Base-by-base conservation (phyloP, 2,113 vertebrate species). In the Hypomesus transpacificus region DNA sequence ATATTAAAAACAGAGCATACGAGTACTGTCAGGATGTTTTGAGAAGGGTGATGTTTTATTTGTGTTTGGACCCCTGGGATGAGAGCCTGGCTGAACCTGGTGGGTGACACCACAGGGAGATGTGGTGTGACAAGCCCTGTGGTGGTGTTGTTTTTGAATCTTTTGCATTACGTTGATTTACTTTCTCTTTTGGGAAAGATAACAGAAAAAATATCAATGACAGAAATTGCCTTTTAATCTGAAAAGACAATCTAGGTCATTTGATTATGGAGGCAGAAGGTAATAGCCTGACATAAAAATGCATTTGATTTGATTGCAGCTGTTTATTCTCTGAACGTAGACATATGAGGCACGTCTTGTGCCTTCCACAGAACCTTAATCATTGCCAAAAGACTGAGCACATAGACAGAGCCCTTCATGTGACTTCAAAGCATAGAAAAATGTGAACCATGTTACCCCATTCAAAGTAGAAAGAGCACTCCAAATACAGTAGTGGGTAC, bases 311-410 rank as follows among this genome's bases (percentile, higher is more conserved):
- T 46, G 39, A 46, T 46, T 46, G 39, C 39, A 46, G 39, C 39
- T 46, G 39, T 46, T 46, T 46, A 46, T 46, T 46, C 39, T 46
- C 39, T 46, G 39, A 46, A 46, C 9, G 39, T 46, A 9, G 39
- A 46, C 9, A 46, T 46, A 76, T 0, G 11, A 75, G 85, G 65
- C 73, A 77, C 84, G 22, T 73, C 87, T 82, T 85, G 80, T 82
- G 83, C 78, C 63, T 71, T 75, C 51, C 31, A 76, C 70, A 75
- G 82, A 84, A 82, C 79, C 68, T 76, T 59, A 62, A 67, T 80
- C 75, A 76, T 67, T 70, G 56, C 74, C 70, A 68, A 70, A 64
- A 50, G 34, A 39, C 39, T 21, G 34, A 39, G 13, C 34, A 39
- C 28, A 64, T 6, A 65, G n/a, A 65, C 31, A 50, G 31, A 34